These are phyloP conservation scores for Paraplagusia blochii DNA, from an alignment of 2,113 vertebrate genomes.

Conservation along the genomic window DNA sequence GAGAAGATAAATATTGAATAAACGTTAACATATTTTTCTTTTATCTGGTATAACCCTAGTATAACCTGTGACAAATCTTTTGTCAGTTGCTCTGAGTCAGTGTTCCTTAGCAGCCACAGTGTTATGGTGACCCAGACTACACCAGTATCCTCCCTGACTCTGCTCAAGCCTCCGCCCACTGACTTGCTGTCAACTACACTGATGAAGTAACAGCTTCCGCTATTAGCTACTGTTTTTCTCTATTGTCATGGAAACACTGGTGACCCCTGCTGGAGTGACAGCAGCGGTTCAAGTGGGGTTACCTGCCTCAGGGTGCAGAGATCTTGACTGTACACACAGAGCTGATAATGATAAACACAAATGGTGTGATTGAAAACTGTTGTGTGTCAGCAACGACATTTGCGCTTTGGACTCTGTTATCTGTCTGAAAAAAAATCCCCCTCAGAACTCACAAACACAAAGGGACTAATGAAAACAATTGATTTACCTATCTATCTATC, in stretches of 20 bases:
- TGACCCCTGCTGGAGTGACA: conserved; percentile 11
- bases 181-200: background rate
- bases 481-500: too few relatives aligned
- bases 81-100: conserved; percentile 45
- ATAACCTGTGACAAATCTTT: background rate
- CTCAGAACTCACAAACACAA: too few relatives aligned
- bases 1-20: too few relatives aligned
- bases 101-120: conserved; percentile 31
- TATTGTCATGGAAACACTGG: conserved; percentile 21
- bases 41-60: too few relatives aligned
- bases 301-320: background rate
- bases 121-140: conserved; percentile 35
- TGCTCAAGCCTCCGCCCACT: background rate
- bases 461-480: too few relatives aligned
- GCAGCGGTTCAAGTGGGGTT: conserved; percentile 13
- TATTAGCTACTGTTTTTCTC: conserved; percentile 2
- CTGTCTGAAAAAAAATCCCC: too few relatives aligned
- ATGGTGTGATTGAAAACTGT: background rate
- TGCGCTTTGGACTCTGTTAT: conserved; percentile 15
- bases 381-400: background rate
- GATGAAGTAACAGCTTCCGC: background rate
- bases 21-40: too few relatives aligned
- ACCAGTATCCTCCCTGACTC: background rate
- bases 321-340: background rate
- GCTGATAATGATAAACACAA: conserved; percentile 20